Evolutionary conservation across 2,888 invertebrate genomes (phyloP), one percentile per base, ranked within the genome.

Genomic region (Metopia argyrocephala): DNA sequence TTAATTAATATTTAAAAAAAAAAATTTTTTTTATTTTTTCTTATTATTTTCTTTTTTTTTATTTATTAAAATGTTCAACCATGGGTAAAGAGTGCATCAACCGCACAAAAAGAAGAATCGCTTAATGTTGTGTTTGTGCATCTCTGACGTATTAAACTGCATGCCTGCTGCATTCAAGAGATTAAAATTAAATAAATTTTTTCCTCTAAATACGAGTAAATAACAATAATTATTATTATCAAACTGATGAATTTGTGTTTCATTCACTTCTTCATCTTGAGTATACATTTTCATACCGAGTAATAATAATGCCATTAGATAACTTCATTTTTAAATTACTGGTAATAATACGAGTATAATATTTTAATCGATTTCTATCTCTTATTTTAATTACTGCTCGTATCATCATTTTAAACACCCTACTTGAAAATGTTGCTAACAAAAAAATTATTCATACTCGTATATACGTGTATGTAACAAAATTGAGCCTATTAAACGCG

Each of bases 31-130:
- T 74, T 66, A 38, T n/a, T 50, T n/a, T 52, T 66, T 28, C 38
- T 74, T 27, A 18, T 38, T 65, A 68, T 71, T 56, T 38, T 21
- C 69, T 76, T 57, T 15, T 21, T 12, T 31, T 54, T 66, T 15
- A 38, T 38, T 38, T 48, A 5, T 65, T 45, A 18, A 56, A 54
- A 62, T 87, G 87, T 84, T 86, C 88, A 88, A 84, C 87, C 86
- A 85, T 64, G 86, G 87, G 88, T 88, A 85, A 88, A 88, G 88
- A 88, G 88, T 86, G 88, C 88, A 88, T 88, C 88, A 87, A 88
- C 88, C 88, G 88, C 86, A 66, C 5, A 70, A 15, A 18, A 76
- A 65, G 54, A 73, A 62, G 57, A 74, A 79, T 25, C 27, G 31
- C 48, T 18, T 21, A 7, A 9, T 68, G 52, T 45, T 50, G 48